These are phyloP conservation scores for Drosophila sordidula DNA, from an alignment of 2,888 invertebrate genomes.

Conservation along the genomic window DNA sequence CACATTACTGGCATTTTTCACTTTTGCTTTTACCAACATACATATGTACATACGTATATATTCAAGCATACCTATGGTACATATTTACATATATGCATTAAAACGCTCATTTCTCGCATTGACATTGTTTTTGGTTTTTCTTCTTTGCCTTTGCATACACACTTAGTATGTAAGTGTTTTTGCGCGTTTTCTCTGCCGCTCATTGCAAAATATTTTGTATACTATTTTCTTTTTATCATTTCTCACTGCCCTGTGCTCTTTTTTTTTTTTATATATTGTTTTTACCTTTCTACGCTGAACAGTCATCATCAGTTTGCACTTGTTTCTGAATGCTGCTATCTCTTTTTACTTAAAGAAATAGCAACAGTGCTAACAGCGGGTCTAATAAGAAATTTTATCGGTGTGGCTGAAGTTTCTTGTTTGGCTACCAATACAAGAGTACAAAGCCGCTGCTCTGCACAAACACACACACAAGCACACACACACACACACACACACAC, in stretches of 20 bases:
- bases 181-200: slow-evolving; percentile 64
- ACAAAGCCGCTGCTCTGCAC: slow-evolving; percentile 12
- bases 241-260: slow-evolving; percentile 45
- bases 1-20: slow-evolving; percentile 45
- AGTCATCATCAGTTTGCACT: slow-evolving; percentile 59
- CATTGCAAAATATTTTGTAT: slow-evolving; percentile 53
- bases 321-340: slow-evolving; percentile 51
- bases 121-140: slow-evolving; percentile 46
- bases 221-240: slow-evolving; percentile 62
- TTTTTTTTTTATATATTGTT: slow-evolving; percentile 42
- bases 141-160: slow-evolving; percentile 41
- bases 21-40: slow-evolving; percentile 45
- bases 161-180: slow-evolving; percentile 35
- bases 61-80: slow-evolving; percentile 4
- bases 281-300: slow-evolving; percentile 62
- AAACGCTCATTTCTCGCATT: slow-evolving; percentile 43
- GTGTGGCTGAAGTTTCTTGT: slow-evolving; percentile 70
- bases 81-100: slow-evolving; percentile 9
- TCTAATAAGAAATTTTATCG: slow-evolving; percentile 67
- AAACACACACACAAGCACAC: slow-evolving; percentile 2
- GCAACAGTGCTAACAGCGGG: slow-evolving; percentile 38
- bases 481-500: slow-evolving; percentile 5
- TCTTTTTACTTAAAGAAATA: slow-evolving; percentile 50
- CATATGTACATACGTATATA: slow-evolving; percentile 1
- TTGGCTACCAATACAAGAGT: slow-evolving; percentile 48